Conservation (phyloP, 2,113 vertebrate species). For the Sinocyclocheilus rhinocerous region DNA sequence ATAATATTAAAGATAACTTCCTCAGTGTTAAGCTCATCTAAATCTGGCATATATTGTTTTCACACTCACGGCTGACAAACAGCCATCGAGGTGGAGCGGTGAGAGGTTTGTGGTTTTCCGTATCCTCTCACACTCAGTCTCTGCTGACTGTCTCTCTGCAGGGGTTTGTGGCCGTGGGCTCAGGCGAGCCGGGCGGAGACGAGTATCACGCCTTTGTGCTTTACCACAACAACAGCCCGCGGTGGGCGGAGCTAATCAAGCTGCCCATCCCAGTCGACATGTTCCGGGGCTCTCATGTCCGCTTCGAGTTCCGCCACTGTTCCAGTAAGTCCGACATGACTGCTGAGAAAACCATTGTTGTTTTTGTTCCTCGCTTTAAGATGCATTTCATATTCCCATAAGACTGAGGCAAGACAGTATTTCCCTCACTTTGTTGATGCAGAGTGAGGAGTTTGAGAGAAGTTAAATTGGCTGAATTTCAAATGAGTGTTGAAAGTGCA, state of each 20-base stretch:
- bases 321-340: slow-evolving; percentile 79
- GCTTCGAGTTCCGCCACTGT: slow-evolving; percentile 97
- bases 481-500: background rate
- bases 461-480: slow-evolving; percentile 6
- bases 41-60: background rate
- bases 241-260: slow-evolving; percentile 96
- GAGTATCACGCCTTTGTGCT: slow-evolving; percentile 96
- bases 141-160: slow-evolving; percentile 49
- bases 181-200: slow-evolving; percentile 87
- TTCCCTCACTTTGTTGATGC: background rate
- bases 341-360: background rate
- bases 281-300: slow-evolving; percentile 93
- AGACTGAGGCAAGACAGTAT: background rate
- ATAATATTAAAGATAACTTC: background rate
- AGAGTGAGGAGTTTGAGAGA: background rate
- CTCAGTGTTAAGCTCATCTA: background rate
- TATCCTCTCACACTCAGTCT: background rate
- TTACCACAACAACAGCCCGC: slow-evolving; percentile 98
- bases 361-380: background rate
- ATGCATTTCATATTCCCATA: background rate
- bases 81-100: background rate
- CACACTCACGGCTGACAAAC: background rate
- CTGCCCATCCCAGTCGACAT: slow-evolving; percentile 97
- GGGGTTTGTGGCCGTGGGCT: slow-evolving; percentile 79
- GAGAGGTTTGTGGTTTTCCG: slow-evolving; percentile 48